Conservation (phyloP, 2,113 vertebrate genomes). For the Myxocyprinus asiaticus region DNA sequence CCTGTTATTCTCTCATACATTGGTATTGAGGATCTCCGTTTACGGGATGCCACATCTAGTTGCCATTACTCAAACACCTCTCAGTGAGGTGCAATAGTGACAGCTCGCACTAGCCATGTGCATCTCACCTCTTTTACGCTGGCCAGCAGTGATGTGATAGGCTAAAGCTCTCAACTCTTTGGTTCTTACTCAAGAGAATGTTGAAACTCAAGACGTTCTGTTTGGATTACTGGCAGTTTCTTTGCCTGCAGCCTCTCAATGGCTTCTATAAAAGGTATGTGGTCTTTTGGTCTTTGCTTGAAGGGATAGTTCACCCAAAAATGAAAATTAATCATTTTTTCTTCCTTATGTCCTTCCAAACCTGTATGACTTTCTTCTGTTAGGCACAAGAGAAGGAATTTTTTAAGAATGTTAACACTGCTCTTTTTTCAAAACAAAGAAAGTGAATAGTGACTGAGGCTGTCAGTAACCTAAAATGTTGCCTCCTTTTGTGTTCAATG, state of each 20-base stretch:
- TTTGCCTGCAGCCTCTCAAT: slow-evolving; percentile 91
- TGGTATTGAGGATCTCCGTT: neutral
- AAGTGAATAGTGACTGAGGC: no score
- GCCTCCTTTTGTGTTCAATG: no score
- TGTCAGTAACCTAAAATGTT: no score
- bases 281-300: neutral
- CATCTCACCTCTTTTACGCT: neutral
- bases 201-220: slow-evolving; percentile 95
- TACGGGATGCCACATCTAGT: neutral
- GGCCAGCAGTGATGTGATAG: slow-evolving; percentile 7
- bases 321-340: no score
- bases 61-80: neutral
- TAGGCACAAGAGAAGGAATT: no score
- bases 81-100: slow-evolving; percentile 16
- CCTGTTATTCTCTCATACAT: neutral
- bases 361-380: no score
- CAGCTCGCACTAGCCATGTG: neutral
- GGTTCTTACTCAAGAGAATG: slow-evolving; percentile 73
- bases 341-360: no score
- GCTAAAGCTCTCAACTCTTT: slow-evolving; percentile 11
- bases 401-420: no score
- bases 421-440: no score
- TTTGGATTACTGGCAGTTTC: slow-evolving; percentile 97
- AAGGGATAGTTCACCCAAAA: no score
- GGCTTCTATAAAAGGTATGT: slow-evolving; percentile 93